These are phyloP conservation scores for Gallinago paraguaiae DNA, from an alignment of 2,113 vertebrate species.

Conservation along the genomic window DNA sequence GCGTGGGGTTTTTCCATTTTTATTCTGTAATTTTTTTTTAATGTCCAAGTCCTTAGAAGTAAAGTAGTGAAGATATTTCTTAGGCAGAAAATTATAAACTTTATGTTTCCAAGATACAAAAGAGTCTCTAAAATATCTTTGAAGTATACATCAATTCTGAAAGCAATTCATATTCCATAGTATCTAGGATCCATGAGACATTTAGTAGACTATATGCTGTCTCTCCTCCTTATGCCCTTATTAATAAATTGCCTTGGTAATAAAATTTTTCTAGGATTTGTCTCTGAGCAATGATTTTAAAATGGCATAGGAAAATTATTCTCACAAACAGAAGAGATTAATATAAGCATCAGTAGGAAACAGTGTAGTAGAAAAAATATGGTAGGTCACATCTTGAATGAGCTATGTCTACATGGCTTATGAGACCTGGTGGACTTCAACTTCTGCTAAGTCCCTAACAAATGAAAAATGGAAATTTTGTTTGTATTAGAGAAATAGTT, in stretches of 20 bases:
- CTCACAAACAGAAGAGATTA: neutral
- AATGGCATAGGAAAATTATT: neutral
- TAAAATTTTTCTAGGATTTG: neutral
- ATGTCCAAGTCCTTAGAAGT: neutral
- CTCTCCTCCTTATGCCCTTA: neutral
- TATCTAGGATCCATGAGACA: neutral
- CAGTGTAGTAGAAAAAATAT: neutral
- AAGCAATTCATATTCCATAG: neutral
- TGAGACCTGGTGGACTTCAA: neutral
- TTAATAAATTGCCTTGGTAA: neutral
- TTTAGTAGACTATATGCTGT: neutral
- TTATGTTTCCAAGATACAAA: neutral
- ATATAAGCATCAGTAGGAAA: neutral
- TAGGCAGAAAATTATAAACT: neutral
- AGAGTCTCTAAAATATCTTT: neutral
- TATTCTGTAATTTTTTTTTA: neutral
- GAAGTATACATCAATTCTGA: neutral
- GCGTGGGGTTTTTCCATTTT: neutral
- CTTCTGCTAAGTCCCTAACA: neutral
- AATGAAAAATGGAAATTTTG: neutral
- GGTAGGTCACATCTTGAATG: neutral
- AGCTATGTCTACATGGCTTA: neutral
- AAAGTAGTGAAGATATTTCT: neutral
- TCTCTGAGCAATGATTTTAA: neutral
- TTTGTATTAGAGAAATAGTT: neutral